Evolutionary conservation across 2,113 vertebrate genomes (phyloP).

Genomic region (Macroglossus sobrinus): DNA sequence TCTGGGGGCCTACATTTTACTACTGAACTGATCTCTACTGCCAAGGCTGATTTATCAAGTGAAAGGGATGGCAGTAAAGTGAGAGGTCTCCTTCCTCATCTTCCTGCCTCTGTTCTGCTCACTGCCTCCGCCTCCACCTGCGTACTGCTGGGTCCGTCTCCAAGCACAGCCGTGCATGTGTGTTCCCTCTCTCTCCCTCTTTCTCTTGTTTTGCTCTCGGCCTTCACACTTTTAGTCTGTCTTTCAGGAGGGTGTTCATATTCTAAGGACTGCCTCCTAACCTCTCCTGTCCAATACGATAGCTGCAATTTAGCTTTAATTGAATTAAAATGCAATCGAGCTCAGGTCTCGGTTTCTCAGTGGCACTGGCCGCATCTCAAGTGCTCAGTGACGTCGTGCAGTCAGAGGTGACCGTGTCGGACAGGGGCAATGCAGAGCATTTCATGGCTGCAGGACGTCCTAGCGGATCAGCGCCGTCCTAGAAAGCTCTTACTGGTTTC

Average conservation of each 20-base stretch:
- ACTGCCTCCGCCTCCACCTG: rapidly evolving
- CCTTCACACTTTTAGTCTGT: neutral
- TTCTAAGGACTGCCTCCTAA: neutral
- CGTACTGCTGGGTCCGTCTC: neutral
- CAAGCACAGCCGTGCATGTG: rapidly evolving
- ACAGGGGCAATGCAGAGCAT: neutral
- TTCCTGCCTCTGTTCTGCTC: neutral
- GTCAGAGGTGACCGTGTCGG: neutral
- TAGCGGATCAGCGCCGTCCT: rapidly evolving
- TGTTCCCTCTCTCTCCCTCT: neutral
- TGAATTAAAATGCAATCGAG: neutral
- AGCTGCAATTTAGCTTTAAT: neutral
- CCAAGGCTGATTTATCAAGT: neutral
- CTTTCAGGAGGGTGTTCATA: rapidly evolving
- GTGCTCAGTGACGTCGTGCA: neutral
- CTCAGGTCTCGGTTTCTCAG: neutral
- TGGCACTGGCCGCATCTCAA: neutral
- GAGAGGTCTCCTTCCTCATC: neutral
- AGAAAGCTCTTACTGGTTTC: rapidly evolving
- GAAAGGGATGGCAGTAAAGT: neutral
- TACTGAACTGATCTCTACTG: neutral
- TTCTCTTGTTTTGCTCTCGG: neutral
- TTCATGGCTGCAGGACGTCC: neutral
- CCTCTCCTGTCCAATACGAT: too few species aligned
- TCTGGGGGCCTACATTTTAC: neutral